Evolutionary conservation across 2,888 invertebrate species (phyloP).

Genomic region (Leptogaster cylindrica): DNA sequence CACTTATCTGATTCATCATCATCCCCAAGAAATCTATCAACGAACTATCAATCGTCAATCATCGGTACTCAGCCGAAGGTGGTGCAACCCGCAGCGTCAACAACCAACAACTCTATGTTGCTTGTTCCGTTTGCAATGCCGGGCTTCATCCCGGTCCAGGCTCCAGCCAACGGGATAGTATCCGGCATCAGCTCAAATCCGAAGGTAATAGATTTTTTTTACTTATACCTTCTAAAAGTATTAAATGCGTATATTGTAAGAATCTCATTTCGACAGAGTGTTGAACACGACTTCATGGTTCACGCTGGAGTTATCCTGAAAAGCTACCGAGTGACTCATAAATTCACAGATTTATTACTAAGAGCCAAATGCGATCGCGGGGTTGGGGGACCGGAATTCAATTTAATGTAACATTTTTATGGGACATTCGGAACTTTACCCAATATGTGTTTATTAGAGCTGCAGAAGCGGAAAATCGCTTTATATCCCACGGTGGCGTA

Average conservation of each 20-base stretch:
- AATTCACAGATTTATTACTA: conserved; percentile 41
- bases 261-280: neutral
- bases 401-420: conserved; percentile 16
- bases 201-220: conserved; percentile 53
- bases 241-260: neutral
- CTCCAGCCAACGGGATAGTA: conserved; percentile 44
- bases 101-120: conserved; percentile 53
- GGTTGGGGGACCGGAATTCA: neutral
- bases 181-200: conserved; percentile 51
- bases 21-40: conserved; percentile 36
- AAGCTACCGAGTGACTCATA: conserved; percentile 44
- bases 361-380: neutral
- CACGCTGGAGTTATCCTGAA: conserved; percentile 40
- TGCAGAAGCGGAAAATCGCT: neutral
- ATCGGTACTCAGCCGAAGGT: conserved; percentile 21
- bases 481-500: no score
- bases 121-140: conserved; percentile 55
- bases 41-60: conserved; percentile 42
- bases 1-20: neutral
- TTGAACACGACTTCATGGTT: conserved; percentile 43
- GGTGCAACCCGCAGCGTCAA: conserved; percentile 20
- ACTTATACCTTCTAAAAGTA: neutral
- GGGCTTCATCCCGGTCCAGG: conserved; percentile 51
- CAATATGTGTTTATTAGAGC: neutral
- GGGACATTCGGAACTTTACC: neutral